phyloP scores from a whole-genome alignment of 2,888 invertebrate genomes.

The Nymphalis polychloros region DNA sequence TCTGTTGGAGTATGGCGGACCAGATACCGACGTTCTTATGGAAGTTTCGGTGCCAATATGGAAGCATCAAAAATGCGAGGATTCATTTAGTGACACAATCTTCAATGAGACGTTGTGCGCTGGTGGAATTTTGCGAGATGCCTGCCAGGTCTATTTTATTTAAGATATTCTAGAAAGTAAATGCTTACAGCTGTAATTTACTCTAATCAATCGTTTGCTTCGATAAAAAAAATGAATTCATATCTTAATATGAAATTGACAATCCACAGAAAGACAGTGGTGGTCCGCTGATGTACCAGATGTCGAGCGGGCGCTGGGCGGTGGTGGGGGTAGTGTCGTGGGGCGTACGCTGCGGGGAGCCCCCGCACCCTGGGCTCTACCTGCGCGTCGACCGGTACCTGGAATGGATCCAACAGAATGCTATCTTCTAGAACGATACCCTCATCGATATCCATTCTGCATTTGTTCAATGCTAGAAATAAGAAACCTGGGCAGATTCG shows the following conservation, averaged over 20 bases:
- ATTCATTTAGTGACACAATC: conserved; percentile 82
- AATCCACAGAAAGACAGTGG: conserved; percentile 88
- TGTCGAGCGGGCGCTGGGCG: conserved; percentile 88
- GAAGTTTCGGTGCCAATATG: conserved; percentile 91
- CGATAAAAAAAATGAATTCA: too few species aligned
- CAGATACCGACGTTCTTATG: conserved; percentile 85
- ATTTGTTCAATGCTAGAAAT: too few species aligned
- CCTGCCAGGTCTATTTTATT: background rate
- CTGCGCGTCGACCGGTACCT: conserved; percentile 87
- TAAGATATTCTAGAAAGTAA: too few species aligned
- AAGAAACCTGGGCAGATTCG: too few species aligned
- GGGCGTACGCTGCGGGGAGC: conserved; percentile 91
- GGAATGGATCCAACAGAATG: conserved; percentile 86
- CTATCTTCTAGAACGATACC: conserved; percentile 61
- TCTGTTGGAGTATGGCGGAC: conserved; percentile 86
- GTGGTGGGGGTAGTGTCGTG: conserved; percentile 91
- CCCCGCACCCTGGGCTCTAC: conserved; percentile 89
- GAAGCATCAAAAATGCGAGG: conserved; percentile 84
- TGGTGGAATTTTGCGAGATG: conserved; percentile 75
- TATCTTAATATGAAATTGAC: background rate
- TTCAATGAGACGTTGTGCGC: conserved; percentile 88
- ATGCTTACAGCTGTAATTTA: too few species aligned
- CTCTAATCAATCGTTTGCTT: too few species aligned
- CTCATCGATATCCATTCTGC: background rate
- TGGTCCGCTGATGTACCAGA: conserved; percentile 89